Conservation (phyloP, 1,140 invertebrate genomes). For the Caenorhabditis tropicalis region DNA sequence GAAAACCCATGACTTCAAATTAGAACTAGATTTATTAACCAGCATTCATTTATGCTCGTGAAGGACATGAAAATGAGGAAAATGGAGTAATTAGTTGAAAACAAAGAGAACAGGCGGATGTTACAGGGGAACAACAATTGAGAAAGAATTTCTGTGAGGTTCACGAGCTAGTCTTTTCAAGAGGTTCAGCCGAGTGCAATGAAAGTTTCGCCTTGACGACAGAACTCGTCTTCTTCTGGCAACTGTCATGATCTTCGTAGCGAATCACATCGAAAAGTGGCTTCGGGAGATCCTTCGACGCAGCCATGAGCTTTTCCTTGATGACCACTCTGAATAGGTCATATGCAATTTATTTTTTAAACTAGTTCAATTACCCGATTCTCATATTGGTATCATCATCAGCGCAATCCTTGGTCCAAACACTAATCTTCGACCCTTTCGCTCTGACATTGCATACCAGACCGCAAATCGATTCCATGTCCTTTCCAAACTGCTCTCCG, state of each 20-base stretch:
- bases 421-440: slow-evolving; percentile 83
- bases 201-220: slow-evolving; percentile 51
- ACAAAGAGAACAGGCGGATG: not conserved
- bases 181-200: not conserved
- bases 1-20: not conserved
- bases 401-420: slow-evolving; percentile 86
- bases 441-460: slow-evolving; percentile 90
- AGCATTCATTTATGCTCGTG: not conserved
- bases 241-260: slow-evolving; percentile 60
- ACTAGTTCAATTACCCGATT: slow-evolving; percentile 73
- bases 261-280: slow-evolving; percentile 56
- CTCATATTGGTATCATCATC: slow-evolving; percentile 79
- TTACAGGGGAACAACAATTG: not conserved
- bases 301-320: slow-evolving; percentile 56
- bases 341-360: no score
- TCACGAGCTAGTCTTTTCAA: not conserved
- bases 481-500: slow-evolving; percentile 91
- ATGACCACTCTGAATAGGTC: slow-evolving; percentile 40
- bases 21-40: not conserved
- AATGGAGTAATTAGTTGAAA: not conserved
- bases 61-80: no score
- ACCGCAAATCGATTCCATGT: slow-evolving; percentile 88
- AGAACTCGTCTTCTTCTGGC: slow-evolving; percentile 58
- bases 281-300: slow-evolving; percentile 45
- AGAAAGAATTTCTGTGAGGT: not conserved